Base-by-base conservation (phyloP, 2,797 vertebrate species). In the Mastacembelus armatus region DNA sequence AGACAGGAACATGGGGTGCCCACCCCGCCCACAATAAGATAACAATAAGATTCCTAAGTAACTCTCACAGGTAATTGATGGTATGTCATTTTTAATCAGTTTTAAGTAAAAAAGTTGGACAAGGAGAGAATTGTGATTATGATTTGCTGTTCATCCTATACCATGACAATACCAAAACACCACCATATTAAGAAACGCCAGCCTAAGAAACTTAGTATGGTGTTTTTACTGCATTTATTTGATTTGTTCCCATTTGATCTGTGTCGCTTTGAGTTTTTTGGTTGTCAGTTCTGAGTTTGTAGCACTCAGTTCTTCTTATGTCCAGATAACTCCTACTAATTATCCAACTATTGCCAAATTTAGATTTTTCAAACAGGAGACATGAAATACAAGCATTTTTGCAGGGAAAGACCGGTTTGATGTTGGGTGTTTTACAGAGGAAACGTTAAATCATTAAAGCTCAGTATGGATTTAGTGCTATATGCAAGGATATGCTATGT, bases 241-340 rank as follows among this genome's bases (percentile, higher is more conserved):
- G 18, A 57, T 57, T 10, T 8, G 10, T 1, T 45, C 10, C 16
- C 8, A 10, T 69, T 39, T 61, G 32, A 69, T 54, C 19, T 43
- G 10, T 9, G 18, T 16, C 24, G 18, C 7, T 15, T 39, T 27
- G 5, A 15, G 10, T 35, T 35, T 35, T 56, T 3, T 12, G 29
- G 40, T 60, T 36, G 16, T 36, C 30, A 45, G 39, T n/a, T 43
- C 21, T 24, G 33, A 47, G 30, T 56, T 22, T 36, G 19, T 26
- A n/a, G 43, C 14, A 3, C 19, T 29, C 36, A 18, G 0, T n/a
- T 55, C 19, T 45, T 24, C n/a, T n/a, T n/a, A n/a, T n/a, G n/a
- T 10, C 3, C 56, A 24, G 49, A 15, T 70, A 49, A 2, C 8
- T 55, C 9, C 16, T 32, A 15, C 14, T 52, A 32, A n/a, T 29